Conservation (phyloP, 2,797 vertebrate species). For the Sus cebifrons region DNA sequence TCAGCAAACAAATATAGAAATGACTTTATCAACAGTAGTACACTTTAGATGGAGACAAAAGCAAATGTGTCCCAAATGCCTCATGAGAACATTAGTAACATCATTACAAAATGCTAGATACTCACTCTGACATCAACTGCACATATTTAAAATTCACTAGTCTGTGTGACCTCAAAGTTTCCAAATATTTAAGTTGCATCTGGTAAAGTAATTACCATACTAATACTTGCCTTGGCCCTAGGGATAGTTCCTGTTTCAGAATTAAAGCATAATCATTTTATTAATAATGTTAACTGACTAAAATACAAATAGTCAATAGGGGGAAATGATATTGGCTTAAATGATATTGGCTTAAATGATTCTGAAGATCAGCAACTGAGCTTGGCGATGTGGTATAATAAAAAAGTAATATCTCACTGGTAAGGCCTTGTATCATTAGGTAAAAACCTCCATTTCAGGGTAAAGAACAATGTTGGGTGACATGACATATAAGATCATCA, state of each 20-base stretch:
- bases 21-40: neutral
- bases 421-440: neutral
- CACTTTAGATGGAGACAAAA: conserved; percentile 2
- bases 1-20: conserved; percentile 52
- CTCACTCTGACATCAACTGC: neutral
- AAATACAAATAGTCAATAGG: conserved; percentile 10
- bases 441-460: neutral
- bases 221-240: neutral
- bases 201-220: conserved; percentile 39
- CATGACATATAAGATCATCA: neutral
- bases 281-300: conserved; percentile 59
- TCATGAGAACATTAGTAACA: neutral
- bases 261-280: conserved; percentile 29
- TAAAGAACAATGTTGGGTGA: neutral
- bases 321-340: neutral
- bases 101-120: conserved; percentile 31
- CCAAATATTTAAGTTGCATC: conserved; percentile 24
- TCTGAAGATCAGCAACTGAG: conserved; percentile 3
- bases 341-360: conserved; percentile 45
- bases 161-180: neutral
- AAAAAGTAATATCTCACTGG: neutral
- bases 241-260: neutral
- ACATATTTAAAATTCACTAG: conserved; percentile 41
- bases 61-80: neutral
- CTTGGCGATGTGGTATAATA: neutral